Evolutionary conservation across 2,888 invertebrate genomes (phyloP), one percentile per base, ranked within the genome.

Genomic region (Odontocerum albicorne): DNA sequence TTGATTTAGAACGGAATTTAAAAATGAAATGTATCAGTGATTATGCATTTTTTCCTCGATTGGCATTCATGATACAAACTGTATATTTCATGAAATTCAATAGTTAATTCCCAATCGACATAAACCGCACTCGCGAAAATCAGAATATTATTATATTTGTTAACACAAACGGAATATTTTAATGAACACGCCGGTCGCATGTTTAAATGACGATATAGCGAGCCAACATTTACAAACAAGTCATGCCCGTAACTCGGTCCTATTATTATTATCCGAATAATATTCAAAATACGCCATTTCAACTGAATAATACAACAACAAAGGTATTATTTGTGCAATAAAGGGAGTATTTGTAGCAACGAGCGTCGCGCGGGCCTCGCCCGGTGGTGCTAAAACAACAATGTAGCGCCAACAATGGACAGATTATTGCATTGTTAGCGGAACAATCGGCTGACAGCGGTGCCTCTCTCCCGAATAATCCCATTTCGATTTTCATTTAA

Each of bases 371-470:
- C 44, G 46, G 36, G 38, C 44, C 52, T 38, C 40, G 16, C 55
- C 19, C 49, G 12, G 46, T 75, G 71, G 74, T 75, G 76, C 77
- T 77, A 76, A 76, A 77, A 76, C 77, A 77, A 77, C 77, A 77
- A 77, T 77, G 77, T 74, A 13, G 39, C 32, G 27, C 45, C 55
- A 71, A 78, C 78, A 78, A 78, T 78, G 69, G 73, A 64, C 71
- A 74, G 78, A 78, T 78, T 78, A 78, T 77, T 78, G 76, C 77
- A 78, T 78, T 78, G 78, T 78, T 70, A 70, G 70, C 67, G 69
- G 70, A 71, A 76, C 75, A 77, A 74, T 75, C 74, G 72, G 65
- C 46, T 20, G 49, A 42, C 67, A 67, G 67, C 69, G 69, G 68
- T 67, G 69, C 67, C 64, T 65, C 63, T 45, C 49, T 43, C 17